Percentiles rank a stretch among this genome's conserved stretches.
phyloP scores from a whole-genome alignment of 2,888 invertebrate genomes.

The Clunio marinus region DNA sequence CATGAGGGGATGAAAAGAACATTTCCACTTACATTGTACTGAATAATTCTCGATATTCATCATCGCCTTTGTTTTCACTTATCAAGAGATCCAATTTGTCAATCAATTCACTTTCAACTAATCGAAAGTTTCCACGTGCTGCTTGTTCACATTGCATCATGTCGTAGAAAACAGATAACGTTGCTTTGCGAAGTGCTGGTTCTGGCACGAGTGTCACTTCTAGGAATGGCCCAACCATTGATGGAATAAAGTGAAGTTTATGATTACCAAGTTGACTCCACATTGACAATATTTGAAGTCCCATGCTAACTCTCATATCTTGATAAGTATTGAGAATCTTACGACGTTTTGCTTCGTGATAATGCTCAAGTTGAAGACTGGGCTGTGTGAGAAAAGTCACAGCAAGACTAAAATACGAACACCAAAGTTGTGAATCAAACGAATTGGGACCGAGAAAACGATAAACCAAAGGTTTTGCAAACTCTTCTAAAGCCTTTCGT shows the following conservation, averaged over 20 bases:
- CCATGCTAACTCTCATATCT: conserved; percentile 90
- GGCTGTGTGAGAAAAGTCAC: conserved; percentile 78
- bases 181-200: conserved; percentile 77
- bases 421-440: conserved; percentile 75
- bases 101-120: conserved; percentile 89
- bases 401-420: conserved; percentile 72
- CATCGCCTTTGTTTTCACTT: conserved; percentile 90
- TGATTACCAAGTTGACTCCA: conserved; percentile 88
- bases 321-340: conserved; percentile 75
- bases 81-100: conserved; percentile 90
- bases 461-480: conserved; percentile 81
- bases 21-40: conserved; percentile 82
- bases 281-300: conserved; percentile 83
- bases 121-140: conserved; percentile 77
- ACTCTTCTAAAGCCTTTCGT: conserved; percentile 77
- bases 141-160: conserved; percentile 90
- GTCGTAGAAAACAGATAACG: conserved; percentile 87
- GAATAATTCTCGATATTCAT: conserved; percentile 87
- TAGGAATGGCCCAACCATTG: conserved; percentile 88
- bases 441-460: conserved; percentile 71
- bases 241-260: conserved; percentile 84
- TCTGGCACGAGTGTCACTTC: conserved; percentile 90
- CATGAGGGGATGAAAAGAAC: too few species aligned
- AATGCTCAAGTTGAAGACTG: conserved; percentile 73
- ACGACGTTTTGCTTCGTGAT: conserved; percentile 72